Evolutionary conservation across 2,888 invertebrate genomes (phyloP).

Genomic region (Oconnorella tubifera): DNA sequence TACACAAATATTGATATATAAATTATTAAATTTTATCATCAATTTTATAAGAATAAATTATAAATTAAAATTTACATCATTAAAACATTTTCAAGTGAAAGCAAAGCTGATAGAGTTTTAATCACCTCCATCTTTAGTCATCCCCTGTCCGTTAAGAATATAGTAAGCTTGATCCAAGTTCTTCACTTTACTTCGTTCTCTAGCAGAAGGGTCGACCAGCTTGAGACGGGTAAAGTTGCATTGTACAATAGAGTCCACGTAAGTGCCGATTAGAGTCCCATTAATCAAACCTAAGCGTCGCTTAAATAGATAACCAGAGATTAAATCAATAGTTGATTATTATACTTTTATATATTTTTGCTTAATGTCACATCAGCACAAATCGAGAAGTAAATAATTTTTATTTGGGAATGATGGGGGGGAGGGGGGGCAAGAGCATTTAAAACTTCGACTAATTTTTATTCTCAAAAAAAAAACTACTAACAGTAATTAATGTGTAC

Average conservation of each 20-base stretch:
- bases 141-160: constrained; percentile 7
- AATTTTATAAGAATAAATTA: neutral
- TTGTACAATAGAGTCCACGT: neutral
- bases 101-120: no score
- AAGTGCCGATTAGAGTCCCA: neutral
- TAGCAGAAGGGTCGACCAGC: neutral
- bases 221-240: constrained; percentile 15
- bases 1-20: neutral
- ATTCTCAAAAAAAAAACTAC: no score
- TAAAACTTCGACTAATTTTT: no score
- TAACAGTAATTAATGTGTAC: no score
- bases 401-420: no score
- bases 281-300: constrained; percentile 9
- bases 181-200: constrained; percentile 4
- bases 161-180: constrained; percentile 10
- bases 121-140: constrained; percentile 1
- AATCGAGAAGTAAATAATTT: no score
- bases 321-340: neutral
- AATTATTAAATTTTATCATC: neutral
- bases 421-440: no score
- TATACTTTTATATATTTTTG: neutral
- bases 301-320: neutral
- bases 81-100: neutral
- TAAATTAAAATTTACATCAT: neutral
- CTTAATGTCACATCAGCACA: no score